phyloP scores from a whole-genome alignment of 2,888 invertebrate species.

The Trachelus iudaicus region DNA sequence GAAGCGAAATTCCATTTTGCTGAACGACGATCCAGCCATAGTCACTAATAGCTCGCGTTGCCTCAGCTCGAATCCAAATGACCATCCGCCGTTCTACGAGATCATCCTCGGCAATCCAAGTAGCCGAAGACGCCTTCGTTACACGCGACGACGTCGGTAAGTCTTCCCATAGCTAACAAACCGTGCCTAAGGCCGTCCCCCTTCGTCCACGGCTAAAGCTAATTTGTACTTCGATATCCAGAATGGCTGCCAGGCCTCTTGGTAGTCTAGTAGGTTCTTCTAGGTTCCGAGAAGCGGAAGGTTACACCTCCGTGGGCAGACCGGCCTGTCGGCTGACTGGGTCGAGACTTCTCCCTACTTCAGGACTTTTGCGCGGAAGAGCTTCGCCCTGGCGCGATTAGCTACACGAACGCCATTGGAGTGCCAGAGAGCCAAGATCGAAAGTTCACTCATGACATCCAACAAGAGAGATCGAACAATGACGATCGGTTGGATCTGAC shows the following conservation, averaged over 20 bases:
- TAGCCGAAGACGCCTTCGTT: neutral
- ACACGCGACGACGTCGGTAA: neutral
- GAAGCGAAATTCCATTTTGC: neutral
- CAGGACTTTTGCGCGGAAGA: neutral
- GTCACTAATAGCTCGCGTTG: neutral
- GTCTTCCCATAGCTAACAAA: slow-evolving; percentile 7
- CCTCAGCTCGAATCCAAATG: neutral
- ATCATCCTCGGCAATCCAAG: neutral
- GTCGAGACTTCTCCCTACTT: slow-evolving; percentile 12
- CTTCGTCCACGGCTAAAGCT: slow-evolving; percentile 20
- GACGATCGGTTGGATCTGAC: neutral
- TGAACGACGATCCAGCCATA: neutral
- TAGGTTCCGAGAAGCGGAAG: slow-evolving; percentile 44
- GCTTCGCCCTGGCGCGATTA: neutral
- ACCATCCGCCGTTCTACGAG: neutral
- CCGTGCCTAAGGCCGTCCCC: neutral
- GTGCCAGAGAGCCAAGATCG: neutral
- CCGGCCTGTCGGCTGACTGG: slow-evolving; percentile 31
- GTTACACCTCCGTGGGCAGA: slow-evolving; percentile 39
- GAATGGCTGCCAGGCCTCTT: neutral
- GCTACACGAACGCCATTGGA: neutral
- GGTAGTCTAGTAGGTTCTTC: slow-evolving; percentile 7
- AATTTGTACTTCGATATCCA: slow-evolving; percentile 20
- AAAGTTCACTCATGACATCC: neutral
- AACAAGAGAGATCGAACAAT: neutral